Evolutionary conservation across 2,888 invertebrate genomes (phyloP).

Genomic region (Orthosia gracilis): DNA sequence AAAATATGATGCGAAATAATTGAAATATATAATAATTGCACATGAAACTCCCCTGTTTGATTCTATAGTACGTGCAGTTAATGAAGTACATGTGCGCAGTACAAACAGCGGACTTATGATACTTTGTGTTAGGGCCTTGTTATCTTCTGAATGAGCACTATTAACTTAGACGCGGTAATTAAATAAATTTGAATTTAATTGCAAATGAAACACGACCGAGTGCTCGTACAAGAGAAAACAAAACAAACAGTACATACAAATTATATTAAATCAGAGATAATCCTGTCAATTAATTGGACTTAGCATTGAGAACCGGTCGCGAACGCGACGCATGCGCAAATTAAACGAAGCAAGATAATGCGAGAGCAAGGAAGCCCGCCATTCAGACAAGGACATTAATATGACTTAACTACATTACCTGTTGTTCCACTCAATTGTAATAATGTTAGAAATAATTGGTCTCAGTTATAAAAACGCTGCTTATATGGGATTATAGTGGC

Average conservation of each 20-base stretch:
- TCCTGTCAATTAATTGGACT: conserved; percentile 91
- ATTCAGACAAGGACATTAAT: conserved; percentile 76
- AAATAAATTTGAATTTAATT: conserved; percentile 74
- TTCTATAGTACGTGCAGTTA: conserved; percentile 21
- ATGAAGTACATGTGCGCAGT: conserved; percentile 5
- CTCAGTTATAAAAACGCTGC: conserved; percentile 14
- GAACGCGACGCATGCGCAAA: conserved; percentile 88
- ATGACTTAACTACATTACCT: conserved; percentile 74
- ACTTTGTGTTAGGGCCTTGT: conserved; percentile 48
- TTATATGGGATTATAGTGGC: not conserved
- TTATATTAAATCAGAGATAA: conserved; percentile 91
- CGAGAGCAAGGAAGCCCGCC: conserved; percentile 76
- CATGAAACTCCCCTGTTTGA: conserved; percentile 12
- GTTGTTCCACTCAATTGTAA: conserved; percentile 55
- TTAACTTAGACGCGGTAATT: conserved; percentile 65
- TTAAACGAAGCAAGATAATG: conserved; percentile 82
- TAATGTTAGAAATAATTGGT: conserved; percentile 35
- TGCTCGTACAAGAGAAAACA: conserved; percentile 80
- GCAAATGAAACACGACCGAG: conserved; percentile 77
- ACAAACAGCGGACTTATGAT: conserved; percentile 36
- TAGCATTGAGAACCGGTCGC: conserved; percentile 88
- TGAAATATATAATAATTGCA: too few species aligned
- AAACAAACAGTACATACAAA: conserved; percentile 89
- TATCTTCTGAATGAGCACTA: conserved; percentile 58
- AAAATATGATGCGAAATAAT: conserved; percentile 38